Base-by-base conservation (phyloP, 2,888 invertebrate genomes). In the Aporophyla lueneburgensis region DNA sequence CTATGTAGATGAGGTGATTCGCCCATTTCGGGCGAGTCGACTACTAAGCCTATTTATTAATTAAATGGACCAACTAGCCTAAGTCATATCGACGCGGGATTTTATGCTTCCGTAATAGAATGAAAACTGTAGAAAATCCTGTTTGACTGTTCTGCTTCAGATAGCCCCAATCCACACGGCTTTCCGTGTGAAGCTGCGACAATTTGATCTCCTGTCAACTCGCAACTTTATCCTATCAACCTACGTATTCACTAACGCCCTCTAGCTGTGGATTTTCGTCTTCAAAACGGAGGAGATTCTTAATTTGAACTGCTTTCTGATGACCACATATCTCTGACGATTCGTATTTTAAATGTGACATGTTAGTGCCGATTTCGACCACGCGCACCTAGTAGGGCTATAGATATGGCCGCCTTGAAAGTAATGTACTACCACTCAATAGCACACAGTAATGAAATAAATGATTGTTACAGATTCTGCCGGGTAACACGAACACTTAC, bases 401-500 rank as follows among this genome's bases (percentile, higher is more conserved):
- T n/a, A 33, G 33, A 10, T 33, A 33, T 54, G 33, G 66, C n/a
- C 27, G 21, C 5, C 7, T 53, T 27, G 16, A 16, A 27, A 51
- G 27, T 65, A 27, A 27, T 9, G 14, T 27, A 14, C 33, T 51
- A 10, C 51, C 33, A 33, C 16, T 33, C 2, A 33, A 33, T 3
- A 33, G 33, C 33, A 6, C 16, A 16, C 16, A 16, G 6, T 53
- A 33, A 67, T n/a, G 1, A 58, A 58, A 58, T 33, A 58, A 56
- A 33, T 33, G n/a, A 58, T 84, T 74, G 67, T 85, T 90, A 4
- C 97, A 99, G 98, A 97, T 98, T 80, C 97, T 99, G 85, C 95
- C 97, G 56, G 99, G 98, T 71, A 99, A 99, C 95, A 97, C 97
- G 69, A 99, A 99, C 94, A 98, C 99, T n/a, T 98, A 98, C 93